phyloP scores from a whole-genome alignment of 2,888 invertebrate genomes.

The Mamestra brassicae region DNA sequence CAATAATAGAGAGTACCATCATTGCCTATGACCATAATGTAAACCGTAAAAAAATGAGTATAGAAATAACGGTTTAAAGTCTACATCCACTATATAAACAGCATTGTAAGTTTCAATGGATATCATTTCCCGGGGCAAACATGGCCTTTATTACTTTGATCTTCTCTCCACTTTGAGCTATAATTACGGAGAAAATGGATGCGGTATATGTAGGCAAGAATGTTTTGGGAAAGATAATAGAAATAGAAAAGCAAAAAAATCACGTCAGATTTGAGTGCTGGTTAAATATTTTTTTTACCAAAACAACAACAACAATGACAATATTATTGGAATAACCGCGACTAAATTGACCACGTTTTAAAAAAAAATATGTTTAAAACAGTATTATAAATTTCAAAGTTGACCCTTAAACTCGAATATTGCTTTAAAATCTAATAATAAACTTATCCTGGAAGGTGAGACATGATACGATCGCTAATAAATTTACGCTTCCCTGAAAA shows the following conservation, averaged over 20 bases:
- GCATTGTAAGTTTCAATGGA: conserved; percentile 64
- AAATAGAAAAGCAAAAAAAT: background rate
- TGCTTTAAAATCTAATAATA: no score
- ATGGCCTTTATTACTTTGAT: conserved; percentile 68
- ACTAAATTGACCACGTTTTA: no score
- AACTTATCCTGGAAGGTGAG: no score
- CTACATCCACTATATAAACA: conserved; percentile 45
- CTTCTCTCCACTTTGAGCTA: conserved; percentile 37
- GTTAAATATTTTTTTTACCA: no score
- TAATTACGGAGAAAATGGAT: conserved; percentile 19
- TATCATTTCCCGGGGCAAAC: conserved; percentile 72
- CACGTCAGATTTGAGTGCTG: no score
- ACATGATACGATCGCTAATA: no score
- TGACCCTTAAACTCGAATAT: no score
- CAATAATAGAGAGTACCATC: no score
- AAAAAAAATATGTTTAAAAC: no score
- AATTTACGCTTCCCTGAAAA: no score
- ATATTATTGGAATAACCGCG: background rate
- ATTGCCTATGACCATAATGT: no score
- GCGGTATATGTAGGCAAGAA: conserved; percentile 17
- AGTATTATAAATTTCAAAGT: no score
- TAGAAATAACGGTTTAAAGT: conserved; percentile 28
- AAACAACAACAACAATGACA: background rate
- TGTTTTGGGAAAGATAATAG: background rate
- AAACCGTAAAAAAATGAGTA: background rate